phyloP scores from a whole-genome alignment of 2,888 invertebrate genomes.

The Resseliella maxima region DNA sequence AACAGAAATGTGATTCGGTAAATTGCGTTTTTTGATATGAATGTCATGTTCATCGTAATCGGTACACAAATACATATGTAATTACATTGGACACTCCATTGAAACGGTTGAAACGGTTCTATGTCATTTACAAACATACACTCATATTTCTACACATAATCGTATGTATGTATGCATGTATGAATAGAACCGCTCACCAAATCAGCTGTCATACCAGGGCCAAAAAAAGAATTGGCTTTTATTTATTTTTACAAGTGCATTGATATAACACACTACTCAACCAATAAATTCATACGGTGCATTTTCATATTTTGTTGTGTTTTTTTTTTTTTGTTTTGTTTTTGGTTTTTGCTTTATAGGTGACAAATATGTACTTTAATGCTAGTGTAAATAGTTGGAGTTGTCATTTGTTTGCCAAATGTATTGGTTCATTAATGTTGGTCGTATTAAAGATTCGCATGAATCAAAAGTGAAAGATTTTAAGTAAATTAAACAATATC shows the following conservation, averaged over 20 bases:
- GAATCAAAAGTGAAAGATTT: not conserved
- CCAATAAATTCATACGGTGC: not conserved
- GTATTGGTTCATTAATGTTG: not conserved
- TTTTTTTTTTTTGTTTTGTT: too few species aligned
- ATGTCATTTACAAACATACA: not conserved
- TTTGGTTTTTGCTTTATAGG: not conserved
- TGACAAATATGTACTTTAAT: not conserved
- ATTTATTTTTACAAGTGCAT: constrained; percentile 46
- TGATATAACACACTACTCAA: not conserved
- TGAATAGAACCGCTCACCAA: constrained; percentile 11
- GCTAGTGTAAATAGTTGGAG: not conserved
- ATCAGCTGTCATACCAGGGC: constrained; percentile 43
- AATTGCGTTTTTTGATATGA: not conserved
- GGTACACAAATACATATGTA: constrained; percentile 36
- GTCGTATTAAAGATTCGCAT: not conserved
- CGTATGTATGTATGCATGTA: not conserved
- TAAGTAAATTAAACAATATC: not conserved
- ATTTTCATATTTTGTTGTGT: too few species aligned
- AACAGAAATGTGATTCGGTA: not conserved
- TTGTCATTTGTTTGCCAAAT: not conserved
- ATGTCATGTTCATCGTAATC: not conserved
- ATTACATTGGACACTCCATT: not conserved
- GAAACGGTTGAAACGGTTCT: constrained; percentile 37
- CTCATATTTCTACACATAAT: not conserved
- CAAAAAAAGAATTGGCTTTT: constrained; percentile 10